Conservation (phyloP, 64 coral and sea anemone species). For the Exaiptasia diaphana region DNA sequence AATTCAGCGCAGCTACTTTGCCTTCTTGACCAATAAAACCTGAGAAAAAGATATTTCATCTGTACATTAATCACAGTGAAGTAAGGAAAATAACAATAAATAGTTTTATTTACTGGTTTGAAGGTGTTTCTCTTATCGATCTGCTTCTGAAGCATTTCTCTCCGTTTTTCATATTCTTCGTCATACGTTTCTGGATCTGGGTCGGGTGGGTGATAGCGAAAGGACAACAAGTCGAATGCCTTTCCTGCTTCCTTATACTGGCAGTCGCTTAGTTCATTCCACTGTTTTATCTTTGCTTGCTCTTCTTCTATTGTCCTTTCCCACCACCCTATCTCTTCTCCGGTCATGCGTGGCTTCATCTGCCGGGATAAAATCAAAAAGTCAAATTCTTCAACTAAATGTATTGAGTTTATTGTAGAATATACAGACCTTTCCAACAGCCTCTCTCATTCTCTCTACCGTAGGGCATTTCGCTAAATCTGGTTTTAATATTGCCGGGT, state of each 20-base stretch:
- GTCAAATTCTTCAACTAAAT: too few species aligned
- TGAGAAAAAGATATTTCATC: too few species aligned
- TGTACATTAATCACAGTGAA: too few species aligned
- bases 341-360: neutral
- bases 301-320: neutral
- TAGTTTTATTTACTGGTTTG: constrained; percentile 23
- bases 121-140: constrained; percentile 22
- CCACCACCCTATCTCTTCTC: neutral
- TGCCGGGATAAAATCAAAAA: too few species aligned
- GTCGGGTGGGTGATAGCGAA: neutral
- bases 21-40: too few species aligned
- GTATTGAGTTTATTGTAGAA: too few species aligned
- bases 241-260: constrained; percentile 1
- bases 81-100: too few species aligned
- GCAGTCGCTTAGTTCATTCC: neutral
- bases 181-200: neutral
- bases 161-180: constrained; percentile 12
- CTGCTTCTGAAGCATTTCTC: neutral
- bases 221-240: neutral
- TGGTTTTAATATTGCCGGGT: neutral
- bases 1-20: too few species aligned
- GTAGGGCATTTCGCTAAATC: neutral
- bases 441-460: neutral
- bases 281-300: neutral
- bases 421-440: neutral